These are phyloP conservation scores for Procambarus clarkii DNA, from an alignment of 1,140 invertebrate species.

Conservation along the genomic window DNA sequence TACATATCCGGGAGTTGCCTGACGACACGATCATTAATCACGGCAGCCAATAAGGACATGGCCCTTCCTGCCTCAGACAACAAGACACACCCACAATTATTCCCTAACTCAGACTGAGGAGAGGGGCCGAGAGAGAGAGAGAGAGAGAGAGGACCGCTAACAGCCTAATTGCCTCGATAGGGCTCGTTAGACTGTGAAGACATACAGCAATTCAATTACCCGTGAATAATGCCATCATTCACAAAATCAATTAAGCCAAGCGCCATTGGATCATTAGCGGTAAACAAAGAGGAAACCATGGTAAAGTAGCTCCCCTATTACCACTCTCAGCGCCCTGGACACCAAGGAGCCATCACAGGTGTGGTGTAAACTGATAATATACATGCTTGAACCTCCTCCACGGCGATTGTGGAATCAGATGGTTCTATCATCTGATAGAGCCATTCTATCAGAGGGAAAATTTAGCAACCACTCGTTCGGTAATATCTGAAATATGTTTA, in stretches of 20 bases:
- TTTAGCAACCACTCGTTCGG: no score
- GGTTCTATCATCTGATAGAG: no score
- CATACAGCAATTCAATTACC: slow-evolving; percentile 13
- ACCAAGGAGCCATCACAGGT: not conserved
- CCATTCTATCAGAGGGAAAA: no score
- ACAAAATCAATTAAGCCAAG: slow-evolving; percentile 3
- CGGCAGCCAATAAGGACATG: no score
- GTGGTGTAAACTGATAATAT: not conserved
- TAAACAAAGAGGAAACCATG: not conserved
- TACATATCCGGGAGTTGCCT: no score
- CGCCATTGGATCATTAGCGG: slow-evolving; percentile 4
- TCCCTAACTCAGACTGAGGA: no score
- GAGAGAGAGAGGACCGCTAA: not conserved
- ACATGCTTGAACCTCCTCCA: not conserved
- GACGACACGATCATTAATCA: no score
- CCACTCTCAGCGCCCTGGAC: not conserved
- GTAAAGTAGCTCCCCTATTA: not conserved
- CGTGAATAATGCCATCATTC: slow-evolving; percentile 9
- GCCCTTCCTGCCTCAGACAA: no score
- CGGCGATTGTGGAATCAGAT: not conserved
- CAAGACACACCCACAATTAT: no score
- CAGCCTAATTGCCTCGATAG: not conserved
- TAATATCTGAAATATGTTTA: no score
- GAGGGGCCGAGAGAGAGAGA: no score
- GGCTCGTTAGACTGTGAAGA: not conserved